Conservation (phyloP, 2,797 vertebrate species). For the Chloroceryle inda region DNA sequence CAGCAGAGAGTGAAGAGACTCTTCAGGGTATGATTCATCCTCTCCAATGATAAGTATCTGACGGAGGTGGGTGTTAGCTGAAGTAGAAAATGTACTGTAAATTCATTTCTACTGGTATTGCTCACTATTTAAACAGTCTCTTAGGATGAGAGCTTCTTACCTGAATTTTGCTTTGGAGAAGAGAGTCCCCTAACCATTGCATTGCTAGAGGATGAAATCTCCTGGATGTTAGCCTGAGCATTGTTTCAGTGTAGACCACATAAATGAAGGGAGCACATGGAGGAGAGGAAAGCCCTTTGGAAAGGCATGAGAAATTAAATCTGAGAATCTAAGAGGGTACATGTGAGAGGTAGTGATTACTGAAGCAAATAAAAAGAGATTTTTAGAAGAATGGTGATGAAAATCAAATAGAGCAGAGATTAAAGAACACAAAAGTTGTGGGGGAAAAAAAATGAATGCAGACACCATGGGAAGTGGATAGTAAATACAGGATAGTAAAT, state of each 20-base stretch:
- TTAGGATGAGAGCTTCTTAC: background rate
- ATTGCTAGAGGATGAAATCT: background rate
- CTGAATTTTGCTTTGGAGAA: background rate
- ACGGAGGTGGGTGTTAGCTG: slow-evolving; percentile 63
- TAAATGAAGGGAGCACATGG: background rate
- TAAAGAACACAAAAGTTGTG: background rate
- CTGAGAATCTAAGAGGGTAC: background rate
- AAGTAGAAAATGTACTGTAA: slow-evolving; percentile 61
- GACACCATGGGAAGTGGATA: background rate
- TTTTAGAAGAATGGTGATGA: background rate
- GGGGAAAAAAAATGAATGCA: background rate
- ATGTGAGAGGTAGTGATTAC: background rate
- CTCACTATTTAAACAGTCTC: slow-evolving; percentile 18
- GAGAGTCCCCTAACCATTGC: accelerated
- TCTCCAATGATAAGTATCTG: slow-evolving; percentile 47
- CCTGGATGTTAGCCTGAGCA: background rate
- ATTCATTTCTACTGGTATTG: slow-evolving; percentile 35
- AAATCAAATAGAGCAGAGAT: background rate
- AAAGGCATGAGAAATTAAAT: background rate
- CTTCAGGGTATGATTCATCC: slow-evolving; percentile 34
- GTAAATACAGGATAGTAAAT: background rate
- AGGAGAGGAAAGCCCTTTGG: background rate
- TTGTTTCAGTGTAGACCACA: background rate
- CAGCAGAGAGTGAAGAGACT: slow-evolving; percentile 1
- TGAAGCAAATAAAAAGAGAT: background rate